A percentile compares a stretch with the other conserved stretches of the same genome.
These are phyloP conservation scores for Paramacrobiotus metropolitanus DNA, from an alignment of 1,140 invertebrate species.

Conservation along the genomic window DNA sequence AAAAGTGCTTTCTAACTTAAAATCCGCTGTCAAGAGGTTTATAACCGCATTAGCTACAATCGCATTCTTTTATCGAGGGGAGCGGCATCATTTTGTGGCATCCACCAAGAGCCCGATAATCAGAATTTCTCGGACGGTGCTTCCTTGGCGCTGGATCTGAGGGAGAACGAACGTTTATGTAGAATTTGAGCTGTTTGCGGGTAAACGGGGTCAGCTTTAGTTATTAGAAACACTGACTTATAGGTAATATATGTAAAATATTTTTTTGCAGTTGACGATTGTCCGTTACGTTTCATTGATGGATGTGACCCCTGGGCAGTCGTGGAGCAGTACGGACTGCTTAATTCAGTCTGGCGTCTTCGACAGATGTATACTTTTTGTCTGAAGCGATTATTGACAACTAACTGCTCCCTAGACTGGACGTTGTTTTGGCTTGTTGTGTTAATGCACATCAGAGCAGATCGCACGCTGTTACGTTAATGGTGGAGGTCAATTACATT, in stretches of 20 bases:
- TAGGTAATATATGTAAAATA: not conserved
- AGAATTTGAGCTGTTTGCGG: constrained; percentile 21
- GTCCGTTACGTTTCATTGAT: constrained; percentile 82
- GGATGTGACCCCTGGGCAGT: constrained; percentile 44
- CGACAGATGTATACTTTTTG: too few species aligned
- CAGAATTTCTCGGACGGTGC: constrained; percentile 69
- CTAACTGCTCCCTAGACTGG: too few species aligned
- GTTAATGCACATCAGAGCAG: too few species aligned
- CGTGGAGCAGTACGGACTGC: not conserved
- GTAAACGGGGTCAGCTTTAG: not conserved
- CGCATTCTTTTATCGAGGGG: constrained; percentile 65
- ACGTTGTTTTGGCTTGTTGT: too few species aligned
- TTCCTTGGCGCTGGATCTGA: constrained; percentile 61
- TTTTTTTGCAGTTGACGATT: constrained; percentile 44
- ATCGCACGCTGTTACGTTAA: too few species aligned
- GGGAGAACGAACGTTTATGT: constrained; percentile 73
- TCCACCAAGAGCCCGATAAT: constrained; percentile 68
- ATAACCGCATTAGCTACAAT: constrained; percentile 79
- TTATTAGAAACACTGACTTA: not conserved
- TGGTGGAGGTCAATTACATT: too few species aligned
- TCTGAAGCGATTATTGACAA: too few species aligned
- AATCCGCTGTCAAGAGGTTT: constrained; percentile 31
- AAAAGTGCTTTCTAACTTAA: constrained; percentile 10
- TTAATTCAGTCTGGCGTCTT: too few species aligned
- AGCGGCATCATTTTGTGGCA: constrained; percentile 64